phyloP scores from a whole-genome alignment of 2,113 vertebrate species.

The Marmota flaviventris region DNA sequence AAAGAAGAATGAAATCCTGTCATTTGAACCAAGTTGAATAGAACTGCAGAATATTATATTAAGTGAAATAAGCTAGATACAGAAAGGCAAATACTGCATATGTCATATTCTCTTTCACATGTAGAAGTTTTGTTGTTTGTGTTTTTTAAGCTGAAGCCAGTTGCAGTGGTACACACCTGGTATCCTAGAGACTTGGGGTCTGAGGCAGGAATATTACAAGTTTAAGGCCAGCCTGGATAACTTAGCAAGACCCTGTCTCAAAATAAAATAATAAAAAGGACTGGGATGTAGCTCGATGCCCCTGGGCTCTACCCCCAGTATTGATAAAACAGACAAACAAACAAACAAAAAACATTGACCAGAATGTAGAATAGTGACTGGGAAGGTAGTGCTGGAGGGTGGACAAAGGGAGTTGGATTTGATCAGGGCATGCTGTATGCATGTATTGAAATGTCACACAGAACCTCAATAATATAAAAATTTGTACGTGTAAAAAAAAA shows the following conservation, averaged over 20 bases:
- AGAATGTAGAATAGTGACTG: not conserved
- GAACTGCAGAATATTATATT: not conserved
- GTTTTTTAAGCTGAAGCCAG: not conserved
- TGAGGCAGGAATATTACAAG: not conserved
- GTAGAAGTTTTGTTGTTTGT: not conserved
- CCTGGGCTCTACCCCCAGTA: not conserved
- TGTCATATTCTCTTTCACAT: not conserved
- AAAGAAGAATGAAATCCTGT: not conserved
- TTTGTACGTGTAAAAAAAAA: not conserved
- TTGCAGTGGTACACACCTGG: not conserved
- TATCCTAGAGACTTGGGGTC: not conserved
- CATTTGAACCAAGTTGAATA: not conserved
- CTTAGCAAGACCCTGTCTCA: not conserved
- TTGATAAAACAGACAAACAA: not conserved
- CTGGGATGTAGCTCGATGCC: not conserved
- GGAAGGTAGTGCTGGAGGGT: not conserved
- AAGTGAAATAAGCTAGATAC: not conserved
- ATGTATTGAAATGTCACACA: not conserved
- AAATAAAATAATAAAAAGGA: not conserved
- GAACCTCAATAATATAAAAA: not conserved
- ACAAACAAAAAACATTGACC: not conserved
- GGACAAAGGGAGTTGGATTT: not conserved
- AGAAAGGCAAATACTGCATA: not conserved
- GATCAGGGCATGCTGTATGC: not conserved
- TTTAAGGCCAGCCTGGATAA: not conserved